These are phyloP conservation scores for Peromyscus aztecus DNA, from an alignment of 2,797 vertebrate species.

Conservation along the genomic window DNA sequence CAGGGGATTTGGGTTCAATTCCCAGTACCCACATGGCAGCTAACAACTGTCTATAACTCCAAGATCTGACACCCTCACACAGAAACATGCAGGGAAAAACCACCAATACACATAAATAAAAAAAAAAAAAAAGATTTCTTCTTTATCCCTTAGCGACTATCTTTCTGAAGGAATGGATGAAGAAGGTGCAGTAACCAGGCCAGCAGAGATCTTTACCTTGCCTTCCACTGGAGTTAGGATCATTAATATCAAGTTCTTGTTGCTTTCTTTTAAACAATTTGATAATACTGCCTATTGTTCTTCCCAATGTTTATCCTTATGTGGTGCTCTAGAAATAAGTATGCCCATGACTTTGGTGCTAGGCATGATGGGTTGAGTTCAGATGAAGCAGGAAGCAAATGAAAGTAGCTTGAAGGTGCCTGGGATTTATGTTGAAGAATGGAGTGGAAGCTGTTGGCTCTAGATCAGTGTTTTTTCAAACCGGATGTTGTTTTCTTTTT, in stretches of 20 bases:
- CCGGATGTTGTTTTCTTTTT: too few species aligned
- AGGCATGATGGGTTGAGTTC: neutral
- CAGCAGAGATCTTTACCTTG: neutral
- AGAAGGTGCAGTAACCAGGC: neutral
- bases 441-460: neutral
- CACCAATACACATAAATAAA: too few species aligned
- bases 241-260: accelerated
- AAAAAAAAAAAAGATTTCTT: neutral
- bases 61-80: too few species aligned
- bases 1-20: too few species aligned
- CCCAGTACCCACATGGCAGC: too few species aligned
- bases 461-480: too few species aligned
- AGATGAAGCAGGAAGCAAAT: neutral
- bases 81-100: too few species aligned
- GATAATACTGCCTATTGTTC: neutral
- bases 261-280: neutral
- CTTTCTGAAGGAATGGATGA: neutral
- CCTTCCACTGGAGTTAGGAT: neutral
- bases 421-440: neutral
- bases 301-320: neutral
- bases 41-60: too few species aligned
- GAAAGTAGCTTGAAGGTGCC: neutral
- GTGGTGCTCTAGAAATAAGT: neutral
- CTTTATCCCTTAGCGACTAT: neutral
- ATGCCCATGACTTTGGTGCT: neutral